phyloP scores from a whole-genome alignment of 1,140 invertebrate species.

The Pachypsylla venusta region DNA sequence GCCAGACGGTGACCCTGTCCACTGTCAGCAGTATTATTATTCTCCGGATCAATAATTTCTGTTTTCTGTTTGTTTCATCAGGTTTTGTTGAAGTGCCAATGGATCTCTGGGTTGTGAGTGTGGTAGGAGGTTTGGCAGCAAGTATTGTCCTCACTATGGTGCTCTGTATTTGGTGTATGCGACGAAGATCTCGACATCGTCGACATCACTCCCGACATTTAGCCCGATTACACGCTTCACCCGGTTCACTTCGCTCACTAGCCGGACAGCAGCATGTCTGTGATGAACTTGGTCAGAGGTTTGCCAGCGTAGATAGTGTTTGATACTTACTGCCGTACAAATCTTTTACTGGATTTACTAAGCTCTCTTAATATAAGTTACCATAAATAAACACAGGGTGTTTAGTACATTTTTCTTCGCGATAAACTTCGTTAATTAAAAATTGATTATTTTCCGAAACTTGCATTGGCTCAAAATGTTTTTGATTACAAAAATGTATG shows the following conservation, averaged over 20 bases:
- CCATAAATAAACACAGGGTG: constrained; percentile 1
- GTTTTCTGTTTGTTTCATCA: constrained; percentile 31
- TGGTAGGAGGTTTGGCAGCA: constrained; percentile 14
- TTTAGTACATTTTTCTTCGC: too few relatives aligned
- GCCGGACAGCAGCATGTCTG: constrained; percentile 31
- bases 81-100: constrained; percentile 31
- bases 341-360: constrained; percentile 19
- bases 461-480: too few relatives aligned
- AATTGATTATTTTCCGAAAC: too few relatives aligned
- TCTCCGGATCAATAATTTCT: too few relatives aligned
- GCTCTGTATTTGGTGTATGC: constrained; percentile 27
- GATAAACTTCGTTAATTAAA: too few relatives aligned
- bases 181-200: constrained; percentile 27
- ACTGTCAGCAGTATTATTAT: too few relatives aligned
- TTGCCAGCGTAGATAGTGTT: constrained; percentile 38
- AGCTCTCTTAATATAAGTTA: background rate
- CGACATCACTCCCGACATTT: constrained; percentile 25
- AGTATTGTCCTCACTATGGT: constrained; percentile 20
- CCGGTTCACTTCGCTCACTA: constrained; percentile 18
- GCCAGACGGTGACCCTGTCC: too few relatives aligned
- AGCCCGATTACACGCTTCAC: constrained; percentile 15
- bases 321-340: constrained; percentile 30
- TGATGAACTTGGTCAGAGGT: constrained; percentile 36
- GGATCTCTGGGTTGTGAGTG: constrained; percentile 29
- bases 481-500: too few relatives aligned